A percentile compares a stretch with the other conserved stretches of the same genome.
Conservation (phyloP, 2,797 vertebrate species). For the Triplophysa bombifrons region DNA sequence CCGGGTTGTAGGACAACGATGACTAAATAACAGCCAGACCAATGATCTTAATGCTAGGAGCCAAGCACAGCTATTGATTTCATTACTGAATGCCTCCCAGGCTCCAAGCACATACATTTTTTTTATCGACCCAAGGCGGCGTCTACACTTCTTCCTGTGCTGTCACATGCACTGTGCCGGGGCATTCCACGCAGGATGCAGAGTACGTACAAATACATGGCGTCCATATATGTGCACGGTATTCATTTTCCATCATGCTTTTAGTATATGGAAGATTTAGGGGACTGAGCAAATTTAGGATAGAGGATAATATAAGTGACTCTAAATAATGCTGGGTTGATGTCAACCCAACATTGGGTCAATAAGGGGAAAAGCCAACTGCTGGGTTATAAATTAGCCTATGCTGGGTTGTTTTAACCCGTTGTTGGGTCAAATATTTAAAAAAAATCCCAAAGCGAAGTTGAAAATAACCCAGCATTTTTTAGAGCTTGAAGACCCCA, state of each 20-base stretch:
- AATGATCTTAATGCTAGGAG: constrained; percentile 76
- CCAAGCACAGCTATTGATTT: constrained; percentile 78
- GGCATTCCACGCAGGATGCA: constrained; percentile 65
- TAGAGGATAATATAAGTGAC: background rate
- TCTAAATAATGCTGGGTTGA: too few species aligned
- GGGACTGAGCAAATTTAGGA: constrained; percentile 37
- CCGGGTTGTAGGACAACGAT: constrained; percentile 72
- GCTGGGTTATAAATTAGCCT: too few species aligned
- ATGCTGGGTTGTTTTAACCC: too few species aligned
- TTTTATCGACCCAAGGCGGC: constrained; percentile 71
- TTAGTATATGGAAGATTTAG: constrained; percentile 58
- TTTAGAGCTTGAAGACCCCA: too few species aligned
- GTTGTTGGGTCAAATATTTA: too few species aligned
- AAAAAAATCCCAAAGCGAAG: too few species aligned
- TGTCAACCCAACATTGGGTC: too few species aligned
- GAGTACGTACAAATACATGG: constrained; percentile 59
- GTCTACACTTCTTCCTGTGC: constrained; percentile 72
- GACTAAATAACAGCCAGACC: constrained; percentile 76
- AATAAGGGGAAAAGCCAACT: too few species aligned
- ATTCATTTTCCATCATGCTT: constrained; percentile 60
- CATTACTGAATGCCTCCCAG: constrained; percentile 77
- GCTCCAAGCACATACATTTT: constrained; percentile 76
- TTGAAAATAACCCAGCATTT: too few species aligned
- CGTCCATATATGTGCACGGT: constrained; percentile 43
- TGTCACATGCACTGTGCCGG: constrained; percentile 62